Percentiles rank a stretch among this genome's conserved stretches.
Conservation (phyloP, 2,888 invertebrate species). For the Himalopsyche anomala region DNA sequence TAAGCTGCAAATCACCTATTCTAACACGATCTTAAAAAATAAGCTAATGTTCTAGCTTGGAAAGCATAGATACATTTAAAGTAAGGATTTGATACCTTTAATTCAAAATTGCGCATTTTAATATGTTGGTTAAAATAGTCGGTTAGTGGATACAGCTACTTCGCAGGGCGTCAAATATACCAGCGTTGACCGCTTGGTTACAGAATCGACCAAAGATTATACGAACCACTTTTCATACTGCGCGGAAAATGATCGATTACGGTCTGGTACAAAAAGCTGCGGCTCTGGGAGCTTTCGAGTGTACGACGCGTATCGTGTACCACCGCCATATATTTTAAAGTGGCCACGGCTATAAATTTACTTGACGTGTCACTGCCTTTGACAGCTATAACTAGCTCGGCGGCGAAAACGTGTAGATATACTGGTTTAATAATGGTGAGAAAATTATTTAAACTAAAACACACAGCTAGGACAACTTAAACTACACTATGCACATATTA, state of each 20-base stretch:
- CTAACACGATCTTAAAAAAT: too few relatives aligned
- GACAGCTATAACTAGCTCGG: slow-evolving; percentile 29
- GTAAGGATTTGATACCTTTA: too few relatives aligned
- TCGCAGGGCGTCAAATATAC: too few relatives aligned
- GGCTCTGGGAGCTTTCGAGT: background rate
- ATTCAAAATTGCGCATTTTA: too few relatives aligned
- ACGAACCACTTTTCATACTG: background rate
- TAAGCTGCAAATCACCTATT: too few relatives aligned
- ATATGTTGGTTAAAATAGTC: too few relatives aligned
- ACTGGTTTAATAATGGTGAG: slow-evolving; percentile 5
- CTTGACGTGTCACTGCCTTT: slow-evolving; percentile 26
- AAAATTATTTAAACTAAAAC: background rate
- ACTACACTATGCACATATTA: too few relatives aligned
- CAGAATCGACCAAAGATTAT: background rate
- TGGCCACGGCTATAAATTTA: slow-evolving; percentile 16
- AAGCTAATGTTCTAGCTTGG: too few relatives aligned
- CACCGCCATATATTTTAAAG: slow-evolving; percentile 31
- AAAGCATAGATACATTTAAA: too few relatives aligned
- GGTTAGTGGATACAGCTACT: too few relatives aligned
- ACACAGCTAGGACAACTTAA: too few relatives aligned
- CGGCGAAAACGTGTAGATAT: slow-evolving; percentile 1
- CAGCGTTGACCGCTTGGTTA: too few relatives aligned
- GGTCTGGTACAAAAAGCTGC: slow-evolving; percentile 27
- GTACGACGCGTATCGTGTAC: slow-evolving; percentile 25
- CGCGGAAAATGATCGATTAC: slow-evolving; percentile 24